Evolutionary conservation across 1,140 invertebrate genomes (phyloP).

Genomic region (Tetraneura akinire): DNA sequence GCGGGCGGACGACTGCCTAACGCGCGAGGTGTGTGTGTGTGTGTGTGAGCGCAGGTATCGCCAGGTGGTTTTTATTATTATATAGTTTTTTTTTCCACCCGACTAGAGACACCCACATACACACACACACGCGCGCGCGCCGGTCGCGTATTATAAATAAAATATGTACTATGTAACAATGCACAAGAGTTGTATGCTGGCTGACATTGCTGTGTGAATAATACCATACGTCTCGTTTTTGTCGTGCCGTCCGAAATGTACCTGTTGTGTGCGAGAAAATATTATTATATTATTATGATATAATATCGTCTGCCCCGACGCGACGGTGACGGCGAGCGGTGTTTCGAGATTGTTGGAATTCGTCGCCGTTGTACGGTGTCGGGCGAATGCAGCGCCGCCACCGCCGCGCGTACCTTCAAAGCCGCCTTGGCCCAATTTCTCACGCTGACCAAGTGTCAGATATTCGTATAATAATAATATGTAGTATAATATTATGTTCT

Average conservation of each 20-base stretch:
- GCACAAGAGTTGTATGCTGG: conserved; percentile 24
- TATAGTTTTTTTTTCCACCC: neutral
- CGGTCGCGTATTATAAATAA: no score
- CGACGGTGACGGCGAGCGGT: no score
- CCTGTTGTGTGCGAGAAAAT: conserved; percentile 22
- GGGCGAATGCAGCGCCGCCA: neutral
- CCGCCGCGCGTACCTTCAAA: neutral
- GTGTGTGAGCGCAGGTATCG: conserved; percentile 32
- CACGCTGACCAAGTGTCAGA: neutral
- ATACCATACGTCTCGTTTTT: neutral
- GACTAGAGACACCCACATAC: conserved; percentile 19
- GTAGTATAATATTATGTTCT: neutral
- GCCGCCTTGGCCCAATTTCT: conserved; percentile 44
- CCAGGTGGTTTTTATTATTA: conserved; percentile 49
- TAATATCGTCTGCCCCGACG: neutral
- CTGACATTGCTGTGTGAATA: neutral
- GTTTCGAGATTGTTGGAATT: conserved; percentile 4
- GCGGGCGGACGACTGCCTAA: neutral
- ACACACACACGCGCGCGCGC: no score
- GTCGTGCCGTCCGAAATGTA: neutral
- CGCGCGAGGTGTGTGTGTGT: neutral
- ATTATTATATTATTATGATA: no score
- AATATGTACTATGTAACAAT: neutral
- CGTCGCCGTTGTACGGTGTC: neutral
- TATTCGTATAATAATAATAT: neutral